Conservation (phyloP, 2,888 invertebrate species). For the Acanthopleura granulata region DNA sequence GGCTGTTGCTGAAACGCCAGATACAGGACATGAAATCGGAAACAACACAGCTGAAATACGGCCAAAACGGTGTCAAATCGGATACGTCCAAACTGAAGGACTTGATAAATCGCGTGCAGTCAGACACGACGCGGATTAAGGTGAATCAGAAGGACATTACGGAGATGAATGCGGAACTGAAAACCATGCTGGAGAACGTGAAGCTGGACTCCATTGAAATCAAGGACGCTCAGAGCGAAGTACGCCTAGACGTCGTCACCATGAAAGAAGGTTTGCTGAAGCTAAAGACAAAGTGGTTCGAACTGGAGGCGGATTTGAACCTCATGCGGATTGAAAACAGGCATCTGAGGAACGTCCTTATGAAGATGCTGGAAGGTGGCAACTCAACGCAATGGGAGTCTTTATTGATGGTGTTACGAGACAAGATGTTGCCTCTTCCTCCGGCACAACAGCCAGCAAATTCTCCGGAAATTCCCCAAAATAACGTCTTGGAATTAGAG, state of each 20-base stretch:
- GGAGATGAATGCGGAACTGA: slow-evolving; percentile 8
- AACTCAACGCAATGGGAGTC: slow-evolving; percentile 2
- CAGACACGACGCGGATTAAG: slow-evolving; percentile 28
- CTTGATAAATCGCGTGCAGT: slow-evolving; percentile 27
- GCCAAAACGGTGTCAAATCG: slow-evolving; percentile 36
- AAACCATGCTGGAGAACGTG: background rate
- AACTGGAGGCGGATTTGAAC: slow-evolving; percentile 9
- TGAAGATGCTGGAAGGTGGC: background rate
- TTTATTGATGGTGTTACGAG: background rate
- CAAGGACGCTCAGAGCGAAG: slow-evolving; percentile 5
- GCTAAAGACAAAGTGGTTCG: slow-evolving; percentile 3
- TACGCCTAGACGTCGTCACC: background rate
- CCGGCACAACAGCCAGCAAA: background rate
- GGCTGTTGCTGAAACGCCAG: slow-evolving; percentile 65
- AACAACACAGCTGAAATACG: slow-evolving; percentile 34
- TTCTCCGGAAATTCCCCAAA: background rate
- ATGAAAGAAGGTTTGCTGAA: background rate
- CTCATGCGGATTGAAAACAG: background rate
- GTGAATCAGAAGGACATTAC: slow-evolving; percentile 26
- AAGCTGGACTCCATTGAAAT: slow-evolving; percentile 14
- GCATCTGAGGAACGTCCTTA: background rate
- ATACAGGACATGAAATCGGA: slow-evolving; percentile 52
- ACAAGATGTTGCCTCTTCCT: background rate
- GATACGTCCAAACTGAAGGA: slow-evolving; percentile 36
- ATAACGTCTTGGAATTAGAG: background rate